Evolutionary conservation across 2,113 vertebrate genomes (phyloP).

Genomic region (Petroica traversi): DNA sequence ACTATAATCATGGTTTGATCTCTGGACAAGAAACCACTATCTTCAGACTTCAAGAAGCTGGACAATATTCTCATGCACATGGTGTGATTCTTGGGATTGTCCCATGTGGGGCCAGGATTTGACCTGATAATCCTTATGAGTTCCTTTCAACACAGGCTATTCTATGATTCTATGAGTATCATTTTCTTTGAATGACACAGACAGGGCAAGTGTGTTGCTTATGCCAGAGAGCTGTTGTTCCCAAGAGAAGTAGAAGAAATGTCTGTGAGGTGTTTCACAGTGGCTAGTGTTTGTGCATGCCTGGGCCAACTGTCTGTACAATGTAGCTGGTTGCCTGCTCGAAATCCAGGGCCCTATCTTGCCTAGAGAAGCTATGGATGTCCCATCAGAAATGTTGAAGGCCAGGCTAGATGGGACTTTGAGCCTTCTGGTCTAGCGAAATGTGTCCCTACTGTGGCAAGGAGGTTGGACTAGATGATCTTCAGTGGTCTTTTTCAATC

Average conservation of each 20-base stretch:
- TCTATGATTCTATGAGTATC: not conserved
- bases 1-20: not conserved
- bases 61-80: not conserved
- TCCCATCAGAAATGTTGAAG: not conserved
- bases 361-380: not conserved
- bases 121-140: fast-evolving
- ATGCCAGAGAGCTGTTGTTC: not conserved
- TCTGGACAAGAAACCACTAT: not conserved
- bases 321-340: not conserved
- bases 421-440: not conserved
- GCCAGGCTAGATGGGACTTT: not conserved
- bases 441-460: fast-evolving
- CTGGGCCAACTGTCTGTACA: not conserved
- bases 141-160: not conserved
- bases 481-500: not conserved
- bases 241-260: not conserved
- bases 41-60: not conserved
- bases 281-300: not conserved
- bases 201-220: not conserved
- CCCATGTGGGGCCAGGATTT: not conserved
- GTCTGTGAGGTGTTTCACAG: not conserved
- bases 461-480: not conserved
- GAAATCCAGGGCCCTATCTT: not conserved
- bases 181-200: not conserved
- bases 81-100: not conserved